Percentiles rank a stretch among this genome's conserved stretches.
Conservation (phyloP, 2,113 vertebrate genomes). For the Phasianus colchicus region DNA sequence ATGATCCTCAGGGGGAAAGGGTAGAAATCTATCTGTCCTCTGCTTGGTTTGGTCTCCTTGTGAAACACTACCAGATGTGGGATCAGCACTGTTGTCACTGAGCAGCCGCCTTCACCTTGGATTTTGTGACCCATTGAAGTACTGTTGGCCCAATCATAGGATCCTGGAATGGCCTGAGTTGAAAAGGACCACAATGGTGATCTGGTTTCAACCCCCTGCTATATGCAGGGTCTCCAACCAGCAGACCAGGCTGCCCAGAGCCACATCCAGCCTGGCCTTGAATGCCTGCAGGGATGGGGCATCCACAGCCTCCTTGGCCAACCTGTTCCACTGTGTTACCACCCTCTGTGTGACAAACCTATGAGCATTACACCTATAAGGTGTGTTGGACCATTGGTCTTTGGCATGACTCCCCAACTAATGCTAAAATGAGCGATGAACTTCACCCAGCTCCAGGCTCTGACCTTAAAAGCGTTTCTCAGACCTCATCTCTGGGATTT, state of each 20-base stretch:
- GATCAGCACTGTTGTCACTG: accelerated
- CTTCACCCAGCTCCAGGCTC: background rate
- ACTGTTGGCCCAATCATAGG: background rate
- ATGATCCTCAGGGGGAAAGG: background rate
- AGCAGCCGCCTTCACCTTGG: background rate
- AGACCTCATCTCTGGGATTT: background rate
- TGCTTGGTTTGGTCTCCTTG: no score
- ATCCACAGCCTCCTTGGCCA: no score
- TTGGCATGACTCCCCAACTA: background rate
- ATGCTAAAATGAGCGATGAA: background rate
- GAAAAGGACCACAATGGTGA: no score
- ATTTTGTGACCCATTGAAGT: background rate
- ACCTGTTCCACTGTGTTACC: no score
- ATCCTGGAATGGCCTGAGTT: no score
- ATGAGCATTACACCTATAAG: background rate
- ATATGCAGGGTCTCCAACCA: no score
- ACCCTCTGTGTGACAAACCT: no score
- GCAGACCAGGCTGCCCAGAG: no score
- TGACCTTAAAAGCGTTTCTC: background rate
- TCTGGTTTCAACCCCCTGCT: no score
- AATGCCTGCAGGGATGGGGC: no score
- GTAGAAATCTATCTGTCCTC: accelerated
- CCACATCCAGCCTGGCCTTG: no score
- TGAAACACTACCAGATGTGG: background rate
- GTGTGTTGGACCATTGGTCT: background rate